phyloP scores from a whole-genome alignment of 2,888 invertebrate genomes.

The Caenorhabditis sulstoni region DNA sequence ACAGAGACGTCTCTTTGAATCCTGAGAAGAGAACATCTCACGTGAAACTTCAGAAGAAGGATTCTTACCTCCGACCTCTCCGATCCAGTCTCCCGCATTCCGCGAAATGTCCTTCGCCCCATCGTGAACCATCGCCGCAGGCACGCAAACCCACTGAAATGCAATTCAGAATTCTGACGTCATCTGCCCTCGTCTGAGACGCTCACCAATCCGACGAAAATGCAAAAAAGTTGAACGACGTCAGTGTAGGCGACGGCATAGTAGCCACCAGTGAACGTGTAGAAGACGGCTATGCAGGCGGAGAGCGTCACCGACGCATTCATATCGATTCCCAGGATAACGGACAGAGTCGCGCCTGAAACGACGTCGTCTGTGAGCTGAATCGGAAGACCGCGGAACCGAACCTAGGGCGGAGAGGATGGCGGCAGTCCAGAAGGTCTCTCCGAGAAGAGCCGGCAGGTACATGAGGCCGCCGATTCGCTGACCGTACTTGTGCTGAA shows the following conservation, averaged over 20 bases:
- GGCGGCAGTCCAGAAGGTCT: constrained; percentile 99
- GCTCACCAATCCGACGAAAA: constrained; percentile 91
- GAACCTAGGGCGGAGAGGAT: constrained; percentile 95
- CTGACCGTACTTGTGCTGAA: constrained; percentile 94
- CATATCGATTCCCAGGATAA: constrained; percentile 96
- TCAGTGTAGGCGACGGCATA: constrained; percentile 99
- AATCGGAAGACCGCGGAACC: too few relatives aligned
- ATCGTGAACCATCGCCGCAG: constrained; percentile 92
- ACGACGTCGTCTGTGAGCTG: constrained; percentile 14
- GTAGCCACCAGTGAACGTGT: constrained; percentile 90
- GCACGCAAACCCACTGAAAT: constrained; percentile 93
- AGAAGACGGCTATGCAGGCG: constrained; percentile 95
- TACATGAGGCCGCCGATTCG: constrained; percentile 97
- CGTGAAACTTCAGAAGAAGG: background rate
- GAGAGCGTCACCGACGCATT: constrained; percentile 93
- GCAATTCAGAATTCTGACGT: constrained; percentile 7
- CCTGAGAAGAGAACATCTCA: constrained; percentile 8
- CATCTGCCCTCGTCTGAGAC: constrained; percentile 6
- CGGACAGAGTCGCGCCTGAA: constrained; percentile 94
- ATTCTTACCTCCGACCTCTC: constrained; percentile 83
- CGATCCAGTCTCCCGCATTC: constrained; percentile 89
- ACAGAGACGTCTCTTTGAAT: constrained; percentile 83
- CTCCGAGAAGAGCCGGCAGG: constrained; percentile 95
- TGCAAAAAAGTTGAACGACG: constrained; percentile 97
- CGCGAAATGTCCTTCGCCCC: constrained; percentile 88